Conservation (phyloP, 2,888 invertebrate species). For the Tetheella fluctuosa region DNA sequence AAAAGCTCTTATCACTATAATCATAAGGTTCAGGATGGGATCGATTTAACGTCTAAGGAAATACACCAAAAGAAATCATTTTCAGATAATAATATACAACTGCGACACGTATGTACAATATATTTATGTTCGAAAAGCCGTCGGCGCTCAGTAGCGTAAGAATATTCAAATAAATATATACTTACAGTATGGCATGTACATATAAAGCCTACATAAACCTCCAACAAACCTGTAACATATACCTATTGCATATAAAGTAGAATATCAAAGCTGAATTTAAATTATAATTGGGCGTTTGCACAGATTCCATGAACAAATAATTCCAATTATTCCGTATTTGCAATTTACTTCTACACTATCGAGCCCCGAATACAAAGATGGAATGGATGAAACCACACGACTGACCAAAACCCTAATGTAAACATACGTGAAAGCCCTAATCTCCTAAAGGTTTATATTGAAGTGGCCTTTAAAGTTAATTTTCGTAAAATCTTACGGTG, state of each 20-base stretch:
- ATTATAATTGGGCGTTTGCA: not conserved
- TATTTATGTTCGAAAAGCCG: not conserved
- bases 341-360: conserved; percentile 10
- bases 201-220: not conserved
- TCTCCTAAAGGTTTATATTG: conserved; percentile 74
- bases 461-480: conserved; percentile 78
- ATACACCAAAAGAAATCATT: conserved; percentile 3
- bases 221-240: not conserved
- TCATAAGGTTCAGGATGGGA: not conserved
- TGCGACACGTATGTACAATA: conserved; percentile 1
- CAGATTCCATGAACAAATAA: not conserved
- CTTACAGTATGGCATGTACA: not conserved
- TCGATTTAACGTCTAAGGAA: conserved; percentile 2
- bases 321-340: not conserved
- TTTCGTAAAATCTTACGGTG: conserved; percentile 80
- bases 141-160: not conserved
- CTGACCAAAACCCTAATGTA: conserved; percentile 57
- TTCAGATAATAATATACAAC: conserved; percentile 1
- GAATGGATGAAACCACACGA: conserved; percentile 51
- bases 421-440: conserved; percentile 67
- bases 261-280: not conserved
- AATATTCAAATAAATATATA: conserved; percentile 2
- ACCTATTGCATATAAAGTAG: not conserved
- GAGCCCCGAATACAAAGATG: conserved; percentile 31
- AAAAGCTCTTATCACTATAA: not conserved